Base-by-base conservation (phyloP, 1,140 invertebrate genomes). In the Ips typographus region DNA sequence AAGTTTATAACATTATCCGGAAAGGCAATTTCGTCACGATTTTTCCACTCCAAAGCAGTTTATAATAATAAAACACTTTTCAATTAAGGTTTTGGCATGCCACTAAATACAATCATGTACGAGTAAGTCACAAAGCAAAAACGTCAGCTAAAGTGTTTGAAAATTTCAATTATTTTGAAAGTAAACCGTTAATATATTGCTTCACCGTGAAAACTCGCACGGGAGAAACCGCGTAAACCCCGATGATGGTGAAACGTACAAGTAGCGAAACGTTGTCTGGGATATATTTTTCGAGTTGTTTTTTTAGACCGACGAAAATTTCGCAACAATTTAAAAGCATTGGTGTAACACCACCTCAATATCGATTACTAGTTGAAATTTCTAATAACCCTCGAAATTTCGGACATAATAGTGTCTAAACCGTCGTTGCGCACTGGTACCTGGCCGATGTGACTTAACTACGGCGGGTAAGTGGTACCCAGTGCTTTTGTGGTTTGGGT, bases 81-180 rank as follows among this genome's bases (percentile, higher is more conserved):
- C 36, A 6, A 7, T 44, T 22, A 44, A 47, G 4, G 7, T 59
- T 47, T 41, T 58, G 8, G 40, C 49, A 47, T 53, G 38, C 49
- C 60, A 52, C 39, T 41, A n/a, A 71, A 44, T 53, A 71, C 65
- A 37, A 73, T 6, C 57, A 73, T 40, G 57, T 73, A 71, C 65
- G 71, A 56, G 51, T 73, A 73, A 57, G 70, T 71, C 52, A 73
- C 69, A 44, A 71, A 22, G 59, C 68, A 66, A 38, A 73, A 37
- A 55, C 68, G 38, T 40, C 22, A 22, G 52, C 36, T 2, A 67
- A 63, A 37, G 71, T 44, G 7, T 42, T 5, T 22, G 71, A n/a
- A 65, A 67, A 68, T 71, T 68, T 61, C 41, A 71, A 63, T 36
- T 55, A 6, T 37, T 55, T 55, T 37, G 37, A 37, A n/a, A 62